Base-by-base conservation (phyloP, 2,888 invertebrate genomes). In the Notocelia uddmanniana region DNA sequence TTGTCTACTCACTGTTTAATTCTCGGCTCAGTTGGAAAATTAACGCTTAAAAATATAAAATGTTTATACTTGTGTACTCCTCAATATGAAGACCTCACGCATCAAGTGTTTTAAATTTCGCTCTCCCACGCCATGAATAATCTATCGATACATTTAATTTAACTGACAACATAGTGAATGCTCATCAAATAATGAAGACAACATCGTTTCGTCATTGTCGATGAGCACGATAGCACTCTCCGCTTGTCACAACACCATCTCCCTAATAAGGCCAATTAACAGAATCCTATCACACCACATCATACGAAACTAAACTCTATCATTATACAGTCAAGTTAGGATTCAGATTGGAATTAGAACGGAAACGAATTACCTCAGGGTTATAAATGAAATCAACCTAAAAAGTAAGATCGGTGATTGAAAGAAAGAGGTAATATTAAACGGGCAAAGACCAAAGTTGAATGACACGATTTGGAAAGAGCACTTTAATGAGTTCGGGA, bases 121-220 rank as follows among this genome's bases (percentile, higher is more conserved):
- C 87, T 91, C 89, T 92, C 92, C 91, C 92, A 92, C 92, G 92
- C 83, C 89, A 80, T 84, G 89, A 90, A 88, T 92, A 93, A 93
- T 92, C 88, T 92, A 93, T 93, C 93, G 92, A 92, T 92, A 92
- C 92, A 92, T 93, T 92, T 93, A 91, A 93, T 91, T 90, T 92
- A 92, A 89, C 93, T 92, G 93, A 93, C 93, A 93, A 91, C 91
- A 91, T 91, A 92, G 91, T 91, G 92, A 92, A 87, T 91, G 92
- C 90, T 92, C 92, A 91, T 93, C 93, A 92, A 91, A 92, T 92
- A 92, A 93, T 93, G 91, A 93, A 93, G 93, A 93, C 93, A 93
- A 90, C 91, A 89, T 91, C 93, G 93, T 93, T 93, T 93, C 93
- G 93, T 93, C 93, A 93, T 92, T 93, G 93, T 93, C 91, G 93